Evolutionary conservation across 1,140 invertebrate genomes (phyloP).

Genomic region (Diachasma alloeum): DNA sequence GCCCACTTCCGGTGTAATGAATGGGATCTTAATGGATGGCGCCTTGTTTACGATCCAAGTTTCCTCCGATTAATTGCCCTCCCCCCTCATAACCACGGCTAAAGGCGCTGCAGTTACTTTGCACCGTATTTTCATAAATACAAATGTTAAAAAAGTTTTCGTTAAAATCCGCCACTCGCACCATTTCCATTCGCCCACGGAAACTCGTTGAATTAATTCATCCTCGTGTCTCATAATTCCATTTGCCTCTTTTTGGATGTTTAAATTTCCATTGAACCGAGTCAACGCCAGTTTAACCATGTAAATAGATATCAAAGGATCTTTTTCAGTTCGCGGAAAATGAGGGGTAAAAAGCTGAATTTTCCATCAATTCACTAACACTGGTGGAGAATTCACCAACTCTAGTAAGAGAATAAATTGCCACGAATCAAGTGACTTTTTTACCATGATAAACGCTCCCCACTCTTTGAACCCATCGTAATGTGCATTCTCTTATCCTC

Average conservation of each 20-base stretch:
- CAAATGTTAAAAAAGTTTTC: not conserved
- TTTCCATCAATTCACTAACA: not conserved
- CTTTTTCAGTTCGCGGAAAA: not conserved
- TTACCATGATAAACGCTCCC: conserved; percentile 10
- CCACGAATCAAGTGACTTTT: not conserved
- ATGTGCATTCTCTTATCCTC: not conserved
- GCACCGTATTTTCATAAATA: not conserved
- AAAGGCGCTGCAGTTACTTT: not conserved
- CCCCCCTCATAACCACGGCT: not conserved
- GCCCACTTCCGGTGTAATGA: conserved; percentile 52
- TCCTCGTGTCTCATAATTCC: not conserved
- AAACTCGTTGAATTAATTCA: not conserved
- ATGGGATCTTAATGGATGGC: conserved; percentile 55
- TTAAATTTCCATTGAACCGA: not conserved
- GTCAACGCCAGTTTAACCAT: not conserved
- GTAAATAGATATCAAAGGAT: not conserved
- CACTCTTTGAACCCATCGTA: conserved; percentile 20
- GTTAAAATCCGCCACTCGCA: not conserved
- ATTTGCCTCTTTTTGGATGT: not conserved
- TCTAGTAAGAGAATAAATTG: not conserved
- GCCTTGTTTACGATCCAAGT: conserved; percentile 57
- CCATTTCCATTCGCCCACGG: not conserved
- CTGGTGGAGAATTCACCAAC: not conserved
- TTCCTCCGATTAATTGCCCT: conserved; percentile 54
- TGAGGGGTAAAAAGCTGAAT: not conserved